Conservation (phyloP, 1,140 invertebrate species). For the Scaptomyza hsui region DNA sequence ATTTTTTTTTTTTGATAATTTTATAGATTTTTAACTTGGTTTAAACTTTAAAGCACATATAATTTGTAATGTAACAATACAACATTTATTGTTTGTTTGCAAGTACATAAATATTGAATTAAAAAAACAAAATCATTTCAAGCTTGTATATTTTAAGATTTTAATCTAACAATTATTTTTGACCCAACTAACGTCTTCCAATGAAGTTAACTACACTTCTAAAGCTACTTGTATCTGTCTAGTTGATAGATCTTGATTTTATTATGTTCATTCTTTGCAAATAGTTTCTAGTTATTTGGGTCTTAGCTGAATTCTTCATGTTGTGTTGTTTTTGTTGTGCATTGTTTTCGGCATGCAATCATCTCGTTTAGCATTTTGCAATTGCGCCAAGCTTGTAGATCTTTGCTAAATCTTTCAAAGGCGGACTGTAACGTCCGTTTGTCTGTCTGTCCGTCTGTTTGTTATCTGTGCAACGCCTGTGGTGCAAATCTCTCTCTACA, state of each 20-base stretch:
- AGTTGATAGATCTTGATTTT: constrained; percentile 21
- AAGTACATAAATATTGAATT: no score
- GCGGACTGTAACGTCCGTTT: background rate
- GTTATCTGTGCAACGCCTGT: constrained; percentile 75
- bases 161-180: no score
- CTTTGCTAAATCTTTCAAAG: background rate
- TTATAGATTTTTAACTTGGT: no score
- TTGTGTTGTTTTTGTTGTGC: background rate
- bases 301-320: constrained; percentile 5
- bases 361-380: constrained; percentile 37
- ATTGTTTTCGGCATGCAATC: constrained; percentile 47
- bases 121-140: no score
- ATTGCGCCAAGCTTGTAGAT: background rate
- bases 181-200: no score
- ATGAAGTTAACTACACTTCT: no score
- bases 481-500: constrained; percentile 73
- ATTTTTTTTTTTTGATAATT: no score
- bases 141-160: no score
- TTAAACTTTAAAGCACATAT: no score
- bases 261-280: constrained; percentile 31
- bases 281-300: constrained; percentile 34
- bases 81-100: no score
- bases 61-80: no score
- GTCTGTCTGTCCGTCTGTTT: constrained; percentile 10
- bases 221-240: background rate